Percentiles rank a stretch among this genome's conserved stretches.
Conservation (phyloP, 2,888 invertebrate species). For the Apamea anceps region DNA sequence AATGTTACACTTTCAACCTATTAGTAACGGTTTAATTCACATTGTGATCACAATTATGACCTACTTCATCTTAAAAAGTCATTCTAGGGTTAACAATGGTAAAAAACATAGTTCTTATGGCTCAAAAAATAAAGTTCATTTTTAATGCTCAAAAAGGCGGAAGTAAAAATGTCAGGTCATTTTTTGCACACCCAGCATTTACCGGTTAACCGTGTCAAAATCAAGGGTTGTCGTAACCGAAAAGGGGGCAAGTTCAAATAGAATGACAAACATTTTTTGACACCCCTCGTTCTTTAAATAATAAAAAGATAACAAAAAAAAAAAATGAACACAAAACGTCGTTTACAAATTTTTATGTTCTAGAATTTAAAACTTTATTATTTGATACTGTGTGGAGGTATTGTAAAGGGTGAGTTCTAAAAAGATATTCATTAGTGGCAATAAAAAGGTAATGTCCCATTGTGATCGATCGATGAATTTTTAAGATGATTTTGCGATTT, state of each 20-base stretch:
- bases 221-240: slow-evolving; percentile 72
- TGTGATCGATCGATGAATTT: slow-evolving; percentile 87
- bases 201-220: slow-evolving; percentile 78
- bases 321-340: slow-evolving; percentile 74
- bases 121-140: slow-evolving; percentile 50
- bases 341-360: slow-evolving; percentile 88
- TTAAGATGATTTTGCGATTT: slow-evolving; percentile 88
- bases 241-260: slow-evolving; percentile 84
- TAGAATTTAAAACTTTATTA: slow-evolving; percentile 83
- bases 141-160: slow-evolving; percentile 32
- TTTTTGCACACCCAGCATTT: slow-evolving; percentile 61
- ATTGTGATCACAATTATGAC: slow-evolving; percentile 77
- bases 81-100: slow-evolving; percentile 53
- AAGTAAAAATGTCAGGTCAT: slow-evolving; percentile 52
- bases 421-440: slow-evolving; percentile 86
- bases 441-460: slow-evolving; percentile 88
- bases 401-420: slow-evolving; percentile 74
- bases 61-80: slow-evolving; percentile 75
- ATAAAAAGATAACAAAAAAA: slow-evolving; percentile 63
- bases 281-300: slow-evolving; percentile 80
- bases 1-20: slow-evolving; percentile 71
- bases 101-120: slow-evolving; percentile 33
- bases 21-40: slow-evolving; percentile 77
- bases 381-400: slow-evolving; percentile 83
- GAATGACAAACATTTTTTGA: slow-evolving; percentile 82